Evolutionary conservation across 2,113 vertebrate species (phyloP).

Genomic region (Grantiella picta): DNA sequence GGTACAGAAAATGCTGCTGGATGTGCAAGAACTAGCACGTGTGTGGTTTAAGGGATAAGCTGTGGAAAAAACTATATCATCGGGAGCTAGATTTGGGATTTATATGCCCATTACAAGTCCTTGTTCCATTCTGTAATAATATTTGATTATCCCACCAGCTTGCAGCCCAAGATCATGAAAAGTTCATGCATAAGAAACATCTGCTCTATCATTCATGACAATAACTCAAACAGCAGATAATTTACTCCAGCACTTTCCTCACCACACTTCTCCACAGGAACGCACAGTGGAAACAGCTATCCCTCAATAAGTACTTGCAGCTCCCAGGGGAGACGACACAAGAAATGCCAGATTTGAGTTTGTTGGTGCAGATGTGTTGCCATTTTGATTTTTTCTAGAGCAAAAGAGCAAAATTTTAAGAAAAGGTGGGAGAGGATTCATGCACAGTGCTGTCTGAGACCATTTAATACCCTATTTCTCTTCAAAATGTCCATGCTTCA

Average conservation of each 20-base stretch:
- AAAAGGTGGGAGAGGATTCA: neutral
- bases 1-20: neutral
- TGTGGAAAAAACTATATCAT: conserved; percentile 33
- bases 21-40: neutral
- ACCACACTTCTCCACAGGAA: neutral
- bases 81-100: neutral
- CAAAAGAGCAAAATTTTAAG: neutral
- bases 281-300: neutral
- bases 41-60: conserved; percentile 29
- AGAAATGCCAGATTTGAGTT: neutral
- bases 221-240: conserved; percentile 25
- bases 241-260: conserved; percentile 1
- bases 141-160: neutral
- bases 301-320: neutral
- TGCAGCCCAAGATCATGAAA: conserved; percentile 22
- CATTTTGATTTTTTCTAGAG: neutral
- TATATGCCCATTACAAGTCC: neutral
- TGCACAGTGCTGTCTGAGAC: neutral
- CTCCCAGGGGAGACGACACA: neutral
- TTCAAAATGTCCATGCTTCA: neutral
- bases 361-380: neutral
- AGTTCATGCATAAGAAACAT: conserved; percentile 30
- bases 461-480: neutral
- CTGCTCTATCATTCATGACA: conserved; percentile 34
- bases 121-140: conserved; percentile 14